phyloP scores from a whole-genome alignment of 92 coral and sea anemone species.

The Porites cylindrica region DNA sequence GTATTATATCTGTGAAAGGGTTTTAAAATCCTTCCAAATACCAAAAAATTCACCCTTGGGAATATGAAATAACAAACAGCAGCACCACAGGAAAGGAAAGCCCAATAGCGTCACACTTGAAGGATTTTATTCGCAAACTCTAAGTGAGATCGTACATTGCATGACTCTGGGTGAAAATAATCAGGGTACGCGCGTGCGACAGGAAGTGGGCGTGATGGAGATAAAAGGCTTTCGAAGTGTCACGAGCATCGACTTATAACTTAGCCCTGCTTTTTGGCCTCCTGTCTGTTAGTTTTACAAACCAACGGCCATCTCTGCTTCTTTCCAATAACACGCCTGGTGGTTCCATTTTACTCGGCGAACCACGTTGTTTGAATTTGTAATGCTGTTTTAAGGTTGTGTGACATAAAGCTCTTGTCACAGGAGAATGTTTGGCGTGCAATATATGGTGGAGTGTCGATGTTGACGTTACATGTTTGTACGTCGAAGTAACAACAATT shows the following conservation, averaged over 20 bases:
- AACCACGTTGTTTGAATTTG: constrained; percentile 79
- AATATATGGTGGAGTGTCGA: constrained; percentile 27
- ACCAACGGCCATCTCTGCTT: neutral
- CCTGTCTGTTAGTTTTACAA: constrained; percentile 10
- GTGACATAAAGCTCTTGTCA: constrained; percentile 36
- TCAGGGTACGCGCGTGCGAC: constrained; percentile 19
- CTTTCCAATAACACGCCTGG: constrained; percentile 43
- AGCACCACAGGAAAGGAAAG: neutral
- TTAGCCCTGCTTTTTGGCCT: neutral
- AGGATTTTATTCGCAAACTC: neutral
- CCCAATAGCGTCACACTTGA: neutral
- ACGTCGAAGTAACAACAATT: constrained; percentile 26
- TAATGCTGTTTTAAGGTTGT: constrained; percentile 64
- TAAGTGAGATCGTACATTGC: neutral
- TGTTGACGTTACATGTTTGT: constrained; percentile 51
- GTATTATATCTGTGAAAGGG: no score
- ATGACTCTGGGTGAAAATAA: neutral
- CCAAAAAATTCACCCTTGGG: no score
- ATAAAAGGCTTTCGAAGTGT: constrained; percentile 33
- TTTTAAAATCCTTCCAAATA: no score
- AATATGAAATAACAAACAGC: neutral
- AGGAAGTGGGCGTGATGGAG: constrained; percentile 62
- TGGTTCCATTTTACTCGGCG: constrained; percentile 55
- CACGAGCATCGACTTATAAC: neutral
- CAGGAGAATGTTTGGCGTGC: constrained; percentile 22